Evolutionary conservation across 1,140 invertebrate species (phyloP), one percentile per base, ranked within the genome.

Genomic region (Zophobas morio): DNA sequence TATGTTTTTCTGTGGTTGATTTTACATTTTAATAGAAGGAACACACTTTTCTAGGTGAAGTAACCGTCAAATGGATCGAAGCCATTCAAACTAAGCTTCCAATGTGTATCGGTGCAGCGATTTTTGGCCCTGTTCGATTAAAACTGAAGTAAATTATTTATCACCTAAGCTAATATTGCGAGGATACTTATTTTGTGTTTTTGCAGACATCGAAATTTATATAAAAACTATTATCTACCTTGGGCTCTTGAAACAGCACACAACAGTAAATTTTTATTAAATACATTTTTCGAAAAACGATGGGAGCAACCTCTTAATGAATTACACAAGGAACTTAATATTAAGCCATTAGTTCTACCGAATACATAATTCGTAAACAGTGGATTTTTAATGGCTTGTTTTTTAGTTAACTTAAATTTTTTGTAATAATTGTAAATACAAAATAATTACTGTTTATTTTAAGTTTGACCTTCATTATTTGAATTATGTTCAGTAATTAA

Each of bases 21-120:
- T 20, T 20, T 20, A 20, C 20, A 20, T 20, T 20, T 20, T 20
- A 20, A 20, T 20, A 20, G 20, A 20, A 20, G 20, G 20, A 20
- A 66, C 8, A 35, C 6, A 37, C 37, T 77, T 66, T 75, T 60
- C 37, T 73, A 89, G 91, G 92, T 57, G 94, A 98, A 90, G 96
- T 99, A 20, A 92, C 95, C 3, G 95, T 99, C 2, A 99, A 99
- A 88, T 99, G 97, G 96, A 90, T 99, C 72, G 98, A 99, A 91
- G 97, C 92, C 3, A 91, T 99, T 56, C 97, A 98, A 87, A 95
- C 93, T 20, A 92, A 90, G 71, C 86, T 98, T 37, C 96, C 97
- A 1, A 98, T 98, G 96, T 98, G 96, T 84, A 88, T 96, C 60
- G 90, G 90, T 76, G 96, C 93, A 47, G 96, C 93, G 0, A 89